Base-by-base conservation (phyloP, 1,140 invertebrate species). In the Lysiphlebus fabarum region DNA sequence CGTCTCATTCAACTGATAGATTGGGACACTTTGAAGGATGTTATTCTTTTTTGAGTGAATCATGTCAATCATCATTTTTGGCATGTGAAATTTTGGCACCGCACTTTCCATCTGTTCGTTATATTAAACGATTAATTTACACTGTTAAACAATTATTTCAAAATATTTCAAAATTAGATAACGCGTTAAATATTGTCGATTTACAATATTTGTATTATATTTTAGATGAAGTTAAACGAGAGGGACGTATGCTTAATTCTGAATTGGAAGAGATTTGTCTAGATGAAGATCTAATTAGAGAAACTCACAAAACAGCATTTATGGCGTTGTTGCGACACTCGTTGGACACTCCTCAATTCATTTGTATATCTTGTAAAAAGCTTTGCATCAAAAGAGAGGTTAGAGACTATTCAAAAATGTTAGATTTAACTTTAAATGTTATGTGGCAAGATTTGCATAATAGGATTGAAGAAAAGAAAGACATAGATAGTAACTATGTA, bases 351-450 rank as follows among this genome's bases (percentile, higher is more conserved):
- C 44, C 57, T 8, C 47, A 10, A 9, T 50, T 56, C 55, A n/a
- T 45, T 40, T 70, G 66, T 45, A 40, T 70, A 26, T 67, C 63
- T 36, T 67, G 68, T 56, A 44, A 69, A 45, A 63, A 64, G 62
- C 59, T 70, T 9, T 66, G 58, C 54, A 54, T 47, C 53, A n/a
- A 34, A 62, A 58, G 59, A 55, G 36, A 64, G 42, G 33, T 66
- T 49, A 9, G 47, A n/a, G 45, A 59, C 42, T 7, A 62, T 43
- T 41, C 45, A 26, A 56, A 61, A 34, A 42, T 65, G 10, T 53
- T n/a, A 55, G 62, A 8, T 44, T 45, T n/a, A 2, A 49, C 51
- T 26, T 36, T 33, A 41, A 42, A 5, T 40, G n/a, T 6, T 34
- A 41, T 42, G 7, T 49, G 56, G 40, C 53, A 62, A 37, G 37